Conservation (phyloP, 1,140 invertebrate species). For the Dendroctonus valens region DNA sequence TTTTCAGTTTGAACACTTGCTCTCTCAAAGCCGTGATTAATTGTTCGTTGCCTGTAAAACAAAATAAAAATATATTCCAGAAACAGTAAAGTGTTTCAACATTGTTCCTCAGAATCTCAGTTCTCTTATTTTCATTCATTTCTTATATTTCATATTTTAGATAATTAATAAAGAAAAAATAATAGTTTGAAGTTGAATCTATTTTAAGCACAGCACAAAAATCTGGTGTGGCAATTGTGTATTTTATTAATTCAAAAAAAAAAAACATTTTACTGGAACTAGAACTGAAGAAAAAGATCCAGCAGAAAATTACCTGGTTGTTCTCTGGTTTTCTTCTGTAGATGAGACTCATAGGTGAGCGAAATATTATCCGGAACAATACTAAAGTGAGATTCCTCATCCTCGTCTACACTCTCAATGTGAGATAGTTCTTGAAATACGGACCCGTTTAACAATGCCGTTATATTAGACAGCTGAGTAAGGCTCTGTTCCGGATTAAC, state of each 20-base stretch:
- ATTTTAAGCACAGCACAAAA: too few relatives aligned
- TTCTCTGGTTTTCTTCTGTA: constrained; percentile 43
- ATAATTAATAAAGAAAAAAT: too few relatives aligned
- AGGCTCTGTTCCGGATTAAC: constrained; percentile 48
- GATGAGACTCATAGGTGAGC: constrained; percentile 45
- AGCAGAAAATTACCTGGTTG: background rate
- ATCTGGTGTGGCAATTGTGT: too few relatives aligned
- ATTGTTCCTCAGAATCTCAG: too few relatives aligned
- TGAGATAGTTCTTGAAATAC: constrained; percentile 36
- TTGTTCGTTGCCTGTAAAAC: constrained; percentile 38
- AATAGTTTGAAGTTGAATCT: too few relatives aligned
- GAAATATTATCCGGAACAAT: constrained; percentile 41
- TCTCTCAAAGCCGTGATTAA: constrained; percentile 43
- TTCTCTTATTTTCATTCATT: too few relatives aligned
- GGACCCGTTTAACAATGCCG: constrained; percentile 49
- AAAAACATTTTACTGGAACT: too few relatives aligned
- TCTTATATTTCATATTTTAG: too few relatives aligned
- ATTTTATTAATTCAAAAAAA: too few relatives aligned
- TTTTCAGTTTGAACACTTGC: constrained; percentile 51
- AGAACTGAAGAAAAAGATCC: too few relatives aligned
- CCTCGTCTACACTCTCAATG: constrained; percentile 30
- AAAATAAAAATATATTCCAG: background rate
- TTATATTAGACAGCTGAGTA: constrained; percentile 52
- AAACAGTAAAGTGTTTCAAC: too few relatives aligned
- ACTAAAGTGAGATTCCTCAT: constrained; percentile 34